phyloP scores from a whole-genome alignment of 2,797 vertebrate genomes.

The Myotis daubentonii region DNA sequence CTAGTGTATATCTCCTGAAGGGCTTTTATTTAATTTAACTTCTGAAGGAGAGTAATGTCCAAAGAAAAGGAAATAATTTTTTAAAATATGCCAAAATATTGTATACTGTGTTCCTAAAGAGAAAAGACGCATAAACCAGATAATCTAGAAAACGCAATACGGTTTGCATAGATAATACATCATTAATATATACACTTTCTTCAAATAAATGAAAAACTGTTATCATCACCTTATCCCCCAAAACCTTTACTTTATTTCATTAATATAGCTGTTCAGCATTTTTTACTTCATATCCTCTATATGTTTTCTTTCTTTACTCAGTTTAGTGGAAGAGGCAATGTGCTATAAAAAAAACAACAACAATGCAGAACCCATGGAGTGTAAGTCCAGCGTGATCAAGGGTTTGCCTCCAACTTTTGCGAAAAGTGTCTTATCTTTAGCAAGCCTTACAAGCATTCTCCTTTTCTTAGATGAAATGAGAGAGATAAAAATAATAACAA shows the following conservation, averaged over 20 bases:
- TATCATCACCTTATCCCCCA: not conserved
- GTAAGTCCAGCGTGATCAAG: not conserved
- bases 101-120: not conserved
- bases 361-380: not conserved
- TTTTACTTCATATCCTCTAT: not conserved
- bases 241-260: not conserved
- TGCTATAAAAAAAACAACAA: not conserved
- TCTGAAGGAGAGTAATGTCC: not conserved
- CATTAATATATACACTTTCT: not conserved
- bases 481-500: not conserved
- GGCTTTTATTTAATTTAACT: not conserved
- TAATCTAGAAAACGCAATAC: not conserved
- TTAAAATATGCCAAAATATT: not conserved
- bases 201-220: not conserved
- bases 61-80: not conserved
- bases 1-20: not conserved
- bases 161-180: not conserved
- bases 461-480: not conserved
- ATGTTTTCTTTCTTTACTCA: not conserved
- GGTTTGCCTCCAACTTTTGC: not conserved
- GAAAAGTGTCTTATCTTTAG: not conserved
- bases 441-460: not conserved
- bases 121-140: not conserved
- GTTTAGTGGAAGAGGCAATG: not conserved
- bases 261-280: not conserved